Evolutionary conservation across 2,113 vertebrate genomes (phyloP).

Genomic region (Microtus oregoni): DNA sequence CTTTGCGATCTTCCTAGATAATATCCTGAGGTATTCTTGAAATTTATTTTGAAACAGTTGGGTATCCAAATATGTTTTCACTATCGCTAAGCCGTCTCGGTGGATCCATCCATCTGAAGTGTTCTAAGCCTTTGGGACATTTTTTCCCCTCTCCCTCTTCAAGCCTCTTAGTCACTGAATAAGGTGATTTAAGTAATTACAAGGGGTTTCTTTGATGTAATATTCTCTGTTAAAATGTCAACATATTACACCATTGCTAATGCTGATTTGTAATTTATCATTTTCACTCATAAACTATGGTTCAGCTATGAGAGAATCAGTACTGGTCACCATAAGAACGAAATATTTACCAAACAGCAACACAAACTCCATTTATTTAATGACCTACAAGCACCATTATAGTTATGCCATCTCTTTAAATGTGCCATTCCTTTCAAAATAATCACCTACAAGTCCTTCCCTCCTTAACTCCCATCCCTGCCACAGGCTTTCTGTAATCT

Average conservation of each 20-base stretch:
- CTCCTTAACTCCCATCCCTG: too few relatives aligned
- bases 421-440: background rate
- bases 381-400: background rate
- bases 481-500: background rate
- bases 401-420: background rate
- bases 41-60: background rate
- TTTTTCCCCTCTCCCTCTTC: background rate
- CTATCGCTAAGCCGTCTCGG: background rate
- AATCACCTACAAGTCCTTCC: background rate
- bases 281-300: background rate
- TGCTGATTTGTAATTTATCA: background rate
- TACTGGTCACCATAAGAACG: background rate
- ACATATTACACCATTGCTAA: background rate
- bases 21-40: background rate
- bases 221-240: background rate
- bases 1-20: background rate
- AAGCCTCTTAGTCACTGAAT: background rate
- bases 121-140: too few relatives aligned
- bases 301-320: background rate
- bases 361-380: background rate
- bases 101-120: background rate
- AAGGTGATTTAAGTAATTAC: background rate
- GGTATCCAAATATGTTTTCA: background rate
- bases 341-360: background rate
- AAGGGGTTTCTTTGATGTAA: constrained; percentile 26